A percentile compares a stretch with the other conserved stretches of the same genome.
phyloP scores from a whole-genome alignment of 2,113 vertebrate genomes.

The Dromaius novaehollandiae region DNA sequence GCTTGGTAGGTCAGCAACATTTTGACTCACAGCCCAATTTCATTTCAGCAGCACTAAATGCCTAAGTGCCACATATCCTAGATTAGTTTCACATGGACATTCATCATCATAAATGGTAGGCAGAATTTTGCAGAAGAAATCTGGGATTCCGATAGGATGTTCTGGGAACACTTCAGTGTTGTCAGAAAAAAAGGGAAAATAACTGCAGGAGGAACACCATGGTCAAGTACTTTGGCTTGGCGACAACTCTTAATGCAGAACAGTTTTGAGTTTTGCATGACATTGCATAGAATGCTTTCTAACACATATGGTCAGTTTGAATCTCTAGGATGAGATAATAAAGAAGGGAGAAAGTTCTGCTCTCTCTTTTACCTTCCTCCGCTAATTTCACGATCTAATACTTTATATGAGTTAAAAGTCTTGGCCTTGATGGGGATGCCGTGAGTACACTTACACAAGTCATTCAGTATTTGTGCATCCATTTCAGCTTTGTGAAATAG shows the following conservation, averaged over 20 bases:
- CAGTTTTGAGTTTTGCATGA: not conserved
- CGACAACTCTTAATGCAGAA: not conserved
- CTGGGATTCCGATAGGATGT: not conserved
- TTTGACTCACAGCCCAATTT: slow-evolving; percentile 24
- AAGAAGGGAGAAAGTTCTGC: not conserved
- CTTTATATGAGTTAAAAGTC: not conserved
- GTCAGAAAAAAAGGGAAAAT: not conserved
- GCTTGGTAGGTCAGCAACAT: slow-evolving; percentile 1
- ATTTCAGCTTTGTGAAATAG: not conserved
- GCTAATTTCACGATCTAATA: not conserved
- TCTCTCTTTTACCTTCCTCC: not conserved
- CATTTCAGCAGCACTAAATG: slow-evolving; percentile 18
- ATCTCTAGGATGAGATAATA: not conserved
- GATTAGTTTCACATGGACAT: not conserved
- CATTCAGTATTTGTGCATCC: not conserved
- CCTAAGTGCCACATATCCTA: not conserved
- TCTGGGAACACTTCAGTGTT: not conserved
- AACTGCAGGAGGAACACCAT: not conserved
- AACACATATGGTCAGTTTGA: not conserved
- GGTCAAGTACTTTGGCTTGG: not conserved
- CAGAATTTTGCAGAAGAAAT: not conserved
- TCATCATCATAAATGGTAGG: not conserved
- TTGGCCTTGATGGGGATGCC: not conserved
- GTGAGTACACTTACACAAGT: not conserved
- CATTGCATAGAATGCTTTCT: not conserved